Conservation (phyloP, 2,888 invertebrate genomes). For the Nycteola revayana region DNA sequence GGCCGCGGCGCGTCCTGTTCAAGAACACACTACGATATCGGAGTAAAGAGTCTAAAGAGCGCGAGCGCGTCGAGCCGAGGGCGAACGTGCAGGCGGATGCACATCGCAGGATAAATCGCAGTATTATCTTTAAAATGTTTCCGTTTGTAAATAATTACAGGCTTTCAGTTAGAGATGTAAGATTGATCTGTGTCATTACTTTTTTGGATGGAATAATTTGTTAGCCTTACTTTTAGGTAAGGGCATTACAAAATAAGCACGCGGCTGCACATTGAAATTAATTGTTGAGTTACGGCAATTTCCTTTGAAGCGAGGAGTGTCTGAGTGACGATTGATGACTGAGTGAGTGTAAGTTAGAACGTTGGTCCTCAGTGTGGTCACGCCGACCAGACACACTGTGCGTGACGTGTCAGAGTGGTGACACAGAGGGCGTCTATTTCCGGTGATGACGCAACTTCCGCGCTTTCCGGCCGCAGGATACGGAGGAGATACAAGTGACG, state of each 20-base stretch:
- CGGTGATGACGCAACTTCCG: constrained; percentile 77
- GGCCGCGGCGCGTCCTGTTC: constrained; percentile 28
- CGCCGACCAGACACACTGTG: too few relatives aligned
- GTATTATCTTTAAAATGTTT: constrained; percentile 58
- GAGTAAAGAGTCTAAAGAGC: constrained; percentile 42
- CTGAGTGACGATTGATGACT: constrained; percentile 18
- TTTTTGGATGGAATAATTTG: constrained; percentile 51
- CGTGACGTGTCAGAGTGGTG: constrained; percentile 51
- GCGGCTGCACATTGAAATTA: constrained; percentile 38
- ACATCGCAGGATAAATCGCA: constrained; percentile 53
- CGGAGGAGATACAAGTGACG: constrained; percentile 62
- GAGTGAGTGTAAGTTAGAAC: constrained; percentile 21
- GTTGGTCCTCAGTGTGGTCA: too few relatives aligned
- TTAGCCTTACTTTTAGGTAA: constrained; percentile 30
- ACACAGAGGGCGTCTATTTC: constrained; percentile 79
- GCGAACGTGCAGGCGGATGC: constrained; percentile 46
- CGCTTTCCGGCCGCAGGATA: constrained; percentile 74
- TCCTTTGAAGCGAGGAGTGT: constrained; percentile 37
- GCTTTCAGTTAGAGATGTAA: constrained; percentile 34
- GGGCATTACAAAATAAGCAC: constrained; percentile 43
- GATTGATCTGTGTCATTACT: constrained; percentile 54
- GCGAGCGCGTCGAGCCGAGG: constrained; percentile 33
- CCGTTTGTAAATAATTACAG: constrained; percentile 59
- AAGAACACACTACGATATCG: constrained; percentile 39
- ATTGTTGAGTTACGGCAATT: constrained; percentile 49